These are phyloP conservation scores for Halocynthia roretzi DNA, from an alignment of 23 tunicate species.

Conservation along the genomic window DNA sequence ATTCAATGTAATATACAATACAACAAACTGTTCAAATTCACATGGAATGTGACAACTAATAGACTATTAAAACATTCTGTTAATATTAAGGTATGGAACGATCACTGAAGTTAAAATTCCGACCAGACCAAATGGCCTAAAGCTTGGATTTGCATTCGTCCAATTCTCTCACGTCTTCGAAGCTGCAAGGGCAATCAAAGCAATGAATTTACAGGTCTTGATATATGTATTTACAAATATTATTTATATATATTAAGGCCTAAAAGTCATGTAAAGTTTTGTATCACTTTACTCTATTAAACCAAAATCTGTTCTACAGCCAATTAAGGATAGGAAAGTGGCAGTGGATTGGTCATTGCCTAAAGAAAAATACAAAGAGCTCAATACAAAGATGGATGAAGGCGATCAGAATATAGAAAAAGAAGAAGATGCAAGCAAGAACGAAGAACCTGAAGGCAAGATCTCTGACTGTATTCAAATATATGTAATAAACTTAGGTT, in stretches of 20 bases:
- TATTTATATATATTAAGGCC: too few relatives aligned
- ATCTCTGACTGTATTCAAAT: too few relatives aligned
- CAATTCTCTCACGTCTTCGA: slow-evolving; percentile 91
- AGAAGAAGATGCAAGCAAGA: neutral
- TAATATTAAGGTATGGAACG: slow-evolving; percentile 54
- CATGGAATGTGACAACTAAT: too few relatives aligned
- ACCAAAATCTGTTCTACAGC: neutral
- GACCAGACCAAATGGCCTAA: slow-evolving; percentile 58
- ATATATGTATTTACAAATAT: too few relatives aligned
- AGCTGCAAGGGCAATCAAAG: slow-evolving; percentile 69
- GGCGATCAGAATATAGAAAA: neutral
- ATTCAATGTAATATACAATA: too few relatives aligned
- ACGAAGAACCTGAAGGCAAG: too few relatives aligned
- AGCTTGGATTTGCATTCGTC: slow-evolving; percentile 74
- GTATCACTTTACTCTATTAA: neutral
- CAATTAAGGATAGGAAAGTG: slow-evolving; percentile 74
- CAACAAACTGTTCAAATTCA: too few relatives aligned
- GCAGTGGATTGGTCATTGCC: slow-evolving; percentile 93
- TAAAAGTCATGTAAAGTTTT: too few relatives aligned
- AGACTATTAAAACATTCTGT: too few relatives aligned
- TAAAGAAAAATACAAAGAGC: slow-evolving; percentile 50
- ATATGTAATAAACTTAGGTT: too few relatives aligned
- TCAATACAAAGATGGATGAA: neutral
- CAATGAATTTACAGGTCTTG: slow-evolving; percentile 41
- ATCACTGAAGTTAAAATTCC: slow-evolving; percentile 84